These are phyloP conservation scores for Chauna torquata DNA, from an alignment of 2,113 vertebrate species.

Conservation along the genomic window DNA sequence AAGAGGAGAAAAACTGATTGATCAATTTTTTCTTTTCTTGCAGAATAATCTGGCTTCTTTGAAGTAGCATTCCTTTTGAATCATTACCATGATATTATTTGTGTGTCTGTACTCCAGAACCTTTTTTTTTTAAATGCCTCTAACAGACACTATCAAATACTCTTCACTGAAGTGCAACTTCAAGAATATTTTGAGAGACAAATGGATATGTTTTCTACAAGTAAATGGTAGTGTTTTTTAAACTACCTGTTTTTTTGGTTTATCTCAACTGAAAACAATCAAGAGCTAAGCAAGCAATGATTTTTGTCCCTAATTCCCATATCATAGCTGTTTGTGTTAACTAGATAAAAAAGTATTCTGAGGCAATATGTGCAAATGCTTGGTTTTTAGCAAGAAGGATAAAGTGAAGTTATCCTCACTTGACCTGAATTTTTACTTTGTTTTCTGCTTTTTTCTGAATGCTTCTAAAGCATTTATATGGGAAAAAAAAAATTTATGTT, in stretches of 20 bases:
- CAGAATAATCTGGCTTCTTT: not conserved
- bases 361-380: not conserved
- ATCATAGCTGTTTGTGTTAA: conserved; percentile 45
- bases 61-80: not conserved
- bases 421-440: not conserved
- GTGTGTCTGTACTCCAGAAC: not conserved
- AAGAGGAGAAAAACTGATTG: not conserved
- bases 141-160: not conserved
- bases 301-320: conserved; percentile 48
- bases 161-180: not conserved
- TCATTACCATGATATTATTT: not conserved
- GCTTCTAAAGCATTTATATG: not conserved
- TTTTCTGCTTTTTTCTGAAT: not conserved
- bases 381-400: conserved; percentile 22
- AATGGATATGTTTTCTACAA: not conserved
- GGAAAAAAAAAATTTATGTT: not conserved
- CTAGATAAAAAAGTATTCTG: conserved; percentile 29
- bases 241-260: not conserved
- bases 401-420: conserved; percentile 46
- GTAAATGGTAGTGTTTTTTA: not conserved
- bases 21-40: not conserved
- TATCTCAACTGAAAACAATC: conserved; percentile 25
- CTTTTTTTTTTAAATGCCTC: not conserved
- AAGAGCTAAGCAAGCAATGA: conserved; percentile 21
- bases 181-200: not conserved